A percentile compares a stretch with the other conserved stretches of the same genome.
These are phyloP conservation scores for Conus betulinus DNA, from an alignment of 1,140 invertebrate species.

Conservation along the genomic window DNA sequence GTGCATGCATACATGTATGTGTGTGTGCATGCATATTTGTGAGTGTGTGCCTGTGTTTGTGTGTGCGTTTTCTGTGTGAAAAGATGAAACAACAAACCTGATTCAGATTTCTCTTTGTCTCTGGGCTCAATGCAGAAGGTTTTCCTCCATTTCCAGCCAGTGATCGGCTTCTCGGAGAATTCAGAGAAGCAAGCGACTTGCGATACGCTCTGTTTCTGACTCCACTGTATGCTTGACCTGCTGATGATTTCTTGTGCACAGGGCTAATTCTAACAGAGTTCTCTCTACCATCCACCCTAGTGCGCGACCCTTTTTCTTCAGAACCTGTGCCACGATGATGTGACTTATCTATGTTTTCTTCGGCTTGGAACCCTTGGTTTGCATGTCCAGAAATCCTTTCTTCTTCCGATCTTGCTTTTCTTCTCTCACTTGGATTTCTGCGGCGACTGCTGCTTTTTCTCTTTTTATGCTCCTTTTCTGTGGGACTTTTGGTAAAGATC, in stretches of 20 bases:
- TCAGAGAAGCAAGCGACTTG: neutral
- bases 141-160: too few species aligned
- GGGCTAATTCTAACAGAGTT: neutral
- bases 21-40: too few species aligned
- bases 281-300: neutral
- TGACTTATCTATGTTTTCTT: neutral
- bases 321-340: neutral
- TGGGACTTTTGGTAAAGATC: constrained; percentile 38
- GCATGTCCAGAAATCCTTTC: neutral
- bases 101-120: neutral
- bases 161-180: neutral
- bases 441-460: constrained; percentile 14
- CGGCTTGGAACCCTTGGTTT: neutral
- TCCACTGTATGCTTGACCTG: neutral
- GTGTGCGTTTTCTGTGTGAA: too few species aligned
- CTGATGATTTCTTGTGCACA: neutral
- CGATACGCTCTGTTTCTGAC: neutral
- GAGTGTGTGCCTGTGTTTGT: too few species aligned
- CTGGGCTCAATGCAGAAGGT: neutral
- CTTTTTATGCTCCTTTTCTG: constrained; percentile 45
- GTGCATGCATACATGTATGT: too few species aligned
- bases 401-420: neutral
- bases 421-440: neutral
- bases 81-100: neutral
- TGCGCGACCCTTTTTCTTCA: neutral